A percentile compares a stretch with the other conserved stretches of the same genome.
These are phyloP conservation scores for Aphelenchoides besseyi DNA, from an alignment of 1,140 invertebrate genomes.

Conservation along the genomic window DNA sequence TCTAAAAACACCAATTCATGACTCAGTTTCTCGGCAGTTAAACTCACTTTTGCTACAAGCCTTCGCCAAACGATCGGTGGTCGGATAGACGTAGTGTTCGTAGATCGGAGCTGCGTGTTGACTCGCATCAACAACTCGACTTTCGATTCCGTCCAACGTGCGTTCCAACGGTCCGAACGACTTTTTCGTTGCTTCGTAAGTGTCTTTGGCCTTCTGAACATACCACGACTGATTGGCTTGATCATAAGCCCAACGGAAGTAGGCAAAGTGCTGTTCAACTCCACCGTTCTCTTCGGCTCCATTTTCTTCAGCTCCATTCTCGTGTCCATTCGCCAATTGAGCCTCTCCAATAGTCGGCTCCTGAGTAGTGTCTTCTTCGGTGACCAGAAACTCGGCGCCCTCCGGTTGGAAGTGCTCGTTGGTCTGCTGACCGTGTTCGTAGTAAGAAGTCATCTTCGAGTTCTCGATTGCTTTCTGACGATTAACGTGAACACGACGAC, in stretches of 20 bases:
- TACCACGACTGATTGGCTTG: constrained; percentile 13
- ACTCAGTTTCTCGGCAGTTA: not conserved
- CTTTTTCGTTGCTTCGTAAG: constrained; percentile 24
- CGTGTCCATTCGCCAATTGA: not conserved
- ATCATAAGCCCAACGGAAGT: constrained; percentile 24
- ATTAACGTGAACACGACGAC: not conserved
- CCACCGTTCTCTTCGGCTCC: too few species aligned
- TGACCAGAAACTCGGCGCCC: not conserved
- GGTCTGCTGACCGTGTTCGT: not conserved
- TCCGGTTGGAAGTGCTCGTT: not conserved
- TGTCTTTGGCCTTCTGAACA: constrained; percentile 15
- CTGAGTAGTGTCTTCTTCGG: too few species aligned
- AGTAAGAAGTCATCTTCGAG: not conserved
- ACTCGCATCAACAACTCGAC: constrained; percentile 11
- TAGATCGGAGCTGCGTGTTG: constrained; percentile 20
- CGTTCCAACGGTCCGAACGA: constrained; percentile 16
- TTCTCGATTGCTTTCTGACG: too few species aligned
- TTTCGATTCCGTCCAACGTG: constrained; percentile 15
- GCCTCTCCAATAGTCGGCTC: too few species aligned
- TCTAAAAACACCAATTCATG: not conserved
- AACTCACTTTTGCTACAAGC: not conserved
- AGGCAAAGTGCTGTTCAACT: constrained; percentile 24
- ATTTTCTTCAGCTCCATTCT: not conserved
- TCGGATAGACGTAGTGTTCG: constrained; percentile 24
- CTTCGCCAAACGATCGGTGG: constrained; percentile 12